Evolutionary conservation across 1,140 invertebrate genomes (phyloP).

Genomic region (Drosophila orena): DNA sequence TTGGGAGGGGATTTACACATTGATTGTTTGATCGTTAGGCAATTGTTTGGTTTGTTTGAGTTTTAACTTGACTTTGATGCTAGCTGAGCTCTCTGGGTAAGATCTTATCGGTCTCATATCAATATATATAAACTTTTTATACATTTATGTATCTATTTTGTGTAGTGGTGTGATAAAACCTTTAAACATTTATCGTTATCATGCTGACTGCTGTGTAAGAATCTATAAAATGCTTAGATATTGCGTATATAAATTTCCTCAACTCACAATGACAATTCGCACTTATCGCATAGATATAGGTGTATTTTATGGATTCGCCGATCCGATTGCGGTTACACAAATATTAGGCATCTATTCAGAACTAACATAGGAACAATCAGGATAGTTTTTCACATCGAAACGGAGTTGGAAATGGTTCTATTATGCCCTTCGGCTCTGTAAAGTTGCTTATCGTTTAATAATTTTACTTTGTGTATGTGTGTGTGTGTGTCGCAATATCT

Average conservation of each 20-base stretch:
- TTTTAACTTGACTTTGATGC: conserved; percentile 40
- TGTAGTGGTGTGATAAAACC: conserved; percentile 38
- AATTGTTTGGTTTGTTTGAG: conserved; percentile 29
- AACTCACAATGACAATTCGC: conserved; percentile 38
- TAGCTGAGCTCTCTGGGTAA: conserved; percentile 28
- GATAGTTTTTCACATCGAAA: conserved; percentile 31
- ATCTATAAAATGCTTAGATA: conserved; percentile 50
- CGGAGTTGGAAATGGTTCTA: conserved; percentile 32
- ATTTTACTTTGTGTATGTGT: conserved; percentile 1
- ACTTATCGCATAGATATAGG: conserved; percentile 17
- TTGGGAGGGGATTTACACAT: conserved; percentile 25
- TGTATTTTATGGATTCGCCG: conserved; percentile 6
- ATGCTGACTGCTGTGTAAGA: conserved; percentile 35
- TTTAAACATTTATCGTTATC: conserved; percentile 48
- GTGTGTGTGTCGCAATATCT: conserved; percentile 12
- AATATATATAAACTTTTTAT: conserved; percentile 14
- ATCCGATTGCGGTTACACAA: conserved; percentile 28
- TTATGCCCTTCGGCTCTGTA: conserved; percentile 21
- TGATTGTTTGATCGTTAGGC: conserved; percentile 50
- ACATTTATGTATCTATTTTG: conserved; percentile 39
- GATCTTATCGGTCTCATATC: conserved; percentile 17
- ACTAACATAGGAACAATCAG: conserved; percentile 44
- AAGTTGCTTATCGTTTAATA: conserved; percentile 27
- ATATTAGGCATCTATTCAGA: conserved; percentile 21
- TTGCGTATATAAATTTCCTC: conserved; percentile 35